Base-by-base conservation (phyloP, 2,888 invertebrate genomes). In the Linyphia triangularis region DNA sequence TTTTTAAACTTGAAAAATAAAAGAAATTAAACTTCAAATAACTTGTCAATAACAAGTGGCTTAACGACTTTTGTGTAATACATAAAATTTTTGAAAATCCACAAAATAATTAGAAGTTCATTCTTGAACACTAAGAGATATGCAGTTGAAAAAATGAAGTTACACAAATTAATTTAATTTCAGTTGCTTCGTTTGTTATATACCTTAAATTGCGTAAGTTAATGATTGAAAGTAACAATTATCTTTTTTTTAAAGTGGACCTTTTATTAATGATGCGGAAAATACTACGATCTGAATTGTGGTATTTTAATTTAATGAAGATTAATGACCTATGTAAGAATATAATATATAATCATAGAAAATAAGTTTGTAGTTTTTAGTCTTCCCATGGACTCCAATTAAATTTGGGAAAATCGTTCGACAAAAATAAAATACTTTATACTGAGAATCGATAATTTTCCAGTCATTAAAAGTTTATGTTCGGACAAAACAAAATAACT, bases 231-330 rank as follows among this genome's bases (percentile, higher is more conserved):
- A 16, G 43, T 43, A 70, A 16, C 70, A 70, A 70, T 70, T 51
- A 70, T 70, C 70, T 5, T 70, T 70, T 70, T 43, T 26, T 51
- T 22, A 70, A 28, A 16, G 26, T 13, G n/a, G 43, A 70, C 33
- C 16, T 26, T 43, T 26, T 70, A 70, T 70, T 70, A 70, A 70
- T 70, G 70, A 43, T 70, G 16, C 26, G n/a, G 19, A 16, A 67
- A 67, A 67, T 33, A 67, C 28, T 33, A 19, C 33, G 33, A 67
- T 37, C 26, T 70, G 70, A n/a, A 22, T 7, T 2, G 22, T 26
- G 43, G 43, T 30, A 70, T 26, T 43, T 43, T 26, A 70, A 70
- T 70, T n/a, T 70, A 70, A 70, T 70, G 24, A 43, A 70, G 70
- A 70, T 70, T 70, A 70, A 70, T 70, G 28, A 28, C 19, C 40